Evolutionary conservation across 2,888 invertebrate genomes (phyloP), one percentile per base, ranked within the genome.

Genomic region (Agrochola circellaris): DNA sequence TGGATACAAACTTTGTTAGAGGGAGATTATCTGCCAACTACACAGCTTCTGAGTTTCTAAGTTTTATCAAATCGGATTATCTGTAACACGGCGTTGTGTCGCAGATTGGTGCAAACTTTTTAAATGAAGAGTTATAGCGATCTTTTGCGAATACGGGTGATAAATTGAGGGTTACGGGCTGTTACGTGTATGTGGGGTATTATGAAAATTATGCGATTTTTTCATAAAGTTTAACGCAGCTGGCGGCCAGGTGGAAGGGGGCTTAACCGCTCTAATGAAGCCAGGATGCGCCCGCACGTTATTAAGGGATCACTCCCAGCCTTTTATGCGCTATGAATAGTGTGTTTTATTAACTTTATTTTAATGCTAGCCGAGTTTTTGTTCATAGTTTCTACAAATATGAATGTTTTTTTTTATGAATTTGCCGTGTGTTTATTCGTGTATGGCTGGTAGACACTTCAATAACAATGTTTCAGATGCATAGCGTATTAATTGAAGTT

Each of bases 301-400:
- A 93, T 92, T 93, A 93, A 92, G 81, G 92, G 93, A 93, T 94
- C 93, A 94, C 90, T 89, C 85, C 84, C 85, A 85, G 88, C 90
- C 89, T 91, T 84, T 93, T 92, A 91, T 91, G 87, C 88, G 80
- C 83, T 81, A 90, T 90, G 92, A 92, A 91, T 90, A 91, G 90
- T 87, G 89, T 91, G 91, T 93, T 93, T 93, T 93, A 93, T 92
- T 90, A 93, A 91, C 90, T 89, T 92, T 89, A 91, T 91, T 91
- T 91, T 92, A 91, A 92, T 91, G 83, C 84, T 70, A 84, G 79
- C 84, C 77, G 83, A 83, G 81, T 61, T 80, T 82, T 87, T 88
- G 81, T 86, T 42, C 67, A 79, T 77, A 77, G 26, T 65, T 78
- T 72, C 42, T 73, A 83, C 77, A 87, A 87, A 77, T 82, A 54